Evolutionary conservation across 1,140 invertebrate species (phyloP).

Genomic region (Drosophila mauritiana): DNA sequence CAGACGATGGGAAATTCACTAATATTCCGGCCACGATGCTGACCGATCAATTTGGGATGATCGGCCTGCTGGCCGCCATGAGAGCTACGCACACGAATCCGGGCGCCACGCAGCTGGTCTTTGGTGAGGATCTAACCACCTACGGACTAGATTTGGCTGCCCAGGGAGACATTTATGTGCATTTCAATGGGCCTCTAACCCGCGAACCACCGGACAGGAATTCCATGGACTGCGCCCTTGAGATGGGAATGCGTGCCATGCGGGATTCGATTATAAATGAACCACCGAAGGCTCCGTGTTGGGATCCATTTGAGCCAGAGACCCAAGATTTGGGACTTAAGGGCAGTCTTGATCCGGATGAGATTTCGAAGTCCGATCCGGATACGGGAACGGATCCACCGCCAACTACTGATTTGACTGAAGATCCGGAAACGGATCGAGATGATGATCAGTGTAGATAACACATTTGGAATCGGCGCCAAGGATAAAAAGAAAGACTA

Average conservation of each 20-base stretch:
- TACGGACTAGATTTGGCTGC: conserved; percentile 61
- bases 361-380: background rate
- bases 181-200: conserved; percentile 70
- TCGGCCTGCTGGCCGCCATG: conserved; percentile 32
- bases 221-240: conserved; percentile 51
- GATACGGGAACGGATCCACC: background rate
- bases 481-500: background rate
- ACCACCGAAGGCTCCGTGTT: conserved; percentile 36
- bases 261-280: conserved; percentile 52
- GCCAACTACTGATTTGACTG: background rate
- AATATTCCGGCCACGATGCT: conserved; percentile 27
- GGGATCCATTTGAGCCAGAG: conserved; percentile 62
- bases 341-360: background rate
- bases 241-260: conserved; percentile 69
- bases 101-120: conserved; percentile 34
- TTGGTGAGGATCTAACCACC: conserved; percentile 63
- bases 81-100: conserved; percentile 14
- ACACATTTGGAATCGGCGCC: background rate
- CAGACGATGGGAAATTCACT: conserved; percentile 11
- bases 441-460: background rate
- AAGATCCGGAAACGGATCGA: background rate
- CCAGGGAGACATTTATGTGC: conserved; percentile 67
- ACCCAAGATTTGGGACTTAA: conserved; percentile 49
- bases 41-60: conserved; percentile 44
- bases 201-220: conserved; percentile 44